Base-by-base conservation (phyloP, 2,888 invertebrate genomes). In the Parnassius apollo region DNA sequence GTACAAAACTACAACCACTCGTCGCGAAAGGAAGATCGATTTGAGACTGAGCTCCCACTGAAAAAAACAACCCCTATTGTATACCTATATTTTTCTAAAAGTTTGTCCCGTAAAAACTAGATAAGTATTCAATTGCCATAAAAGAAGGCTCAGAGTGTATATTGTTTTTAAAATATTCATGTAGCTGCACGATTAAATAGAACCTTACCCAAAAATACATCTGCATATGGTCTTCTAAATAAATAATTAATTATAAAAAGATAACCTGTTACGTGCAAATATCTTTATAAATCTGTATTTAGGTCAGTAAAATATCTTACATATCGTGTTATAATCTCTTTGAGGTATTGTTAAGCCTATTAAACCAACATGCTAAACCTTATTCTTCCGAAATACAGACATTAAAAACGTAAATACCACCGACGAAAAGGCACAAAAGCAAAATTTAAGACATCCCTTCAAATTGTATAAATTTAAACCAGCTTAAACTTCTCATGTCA, bases 231-330 rank as follows among this genome's bases (percentile, higher is more conserved):
- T 80, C 82, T 72, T 67, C 68, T 71, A 66, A 75, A 73, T 56
- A 52, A 49, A 35, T 63, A 35, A 56, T 52, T 53, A 59, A 57
- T 80, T 80, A 78, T 80, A 81, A 78, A 86, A 80, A 89, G 89
- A 88, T 91, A 91, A 89, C 88, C 83, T 90, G 84, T 87, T 85
- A 87, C 87, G 85, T 88, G 80, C 86, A 84, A 83, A 83, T 85
- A 81, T 79, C 81, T 82, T 83, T 46, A 77, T 69, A 73, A 72
- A 46, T 57, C 42, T 13, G 46, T 62, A 52, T 25, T 35, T 52
- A 71, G 61, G 7, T 13, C 22, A 22, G n/a, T 11, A 64, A 68
- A 66, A 62, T 64, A 65, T 66, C 61, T 65, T 61, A 67, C 68
- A 70, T 53, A 59, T 54, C 22, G 56, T 66, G 68, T 69, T 65